phyloP scores from a whole-genome alignment of 2,888 invertebrate species.

The Caenorhabditis zanzibari region DNA sequence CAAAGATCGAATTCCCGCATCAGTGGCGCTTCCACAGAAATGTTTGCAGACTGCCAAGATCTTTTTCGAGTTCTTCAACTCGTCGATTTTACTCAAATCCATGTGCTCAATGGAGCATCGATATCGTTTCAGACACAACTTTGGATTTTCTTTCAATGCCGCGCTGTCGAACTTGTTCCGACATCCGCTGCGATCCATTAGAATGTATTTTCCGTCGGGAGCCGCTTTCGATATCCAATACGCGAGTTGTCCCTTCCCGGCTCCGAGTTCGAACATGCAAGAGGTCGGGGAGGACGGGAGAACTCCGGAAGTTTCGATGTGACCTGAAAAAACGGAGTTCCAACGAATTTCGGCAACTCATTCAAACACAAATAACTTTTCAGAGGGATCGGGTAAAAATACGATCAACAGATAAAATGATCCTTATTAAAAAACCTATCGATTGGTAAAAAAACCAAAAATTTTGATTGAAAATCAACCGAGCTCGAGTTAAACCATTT shows the following conservation, averaged over 20 bases:
- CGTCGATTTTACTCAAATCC: conserved; percentile 74
- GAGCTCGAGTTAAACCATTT: too few relatives aligned
- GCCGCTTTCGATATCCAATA: conserved; percentile 78
- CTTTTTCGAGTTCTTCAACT: conserved; percentile 57
- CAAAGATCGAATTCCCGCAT: conserved; percentile 72
- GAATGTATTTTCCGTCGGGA: conserved; percentile 70
- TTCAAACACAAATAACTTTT: too few relatives aligned
- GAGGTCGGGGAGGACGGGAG: conserved; percentile 42
- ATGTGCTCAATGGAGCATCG: conserved; percentile 81
- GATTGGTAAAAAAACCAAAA: background rate
- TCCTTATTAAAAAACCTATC: too few relatives aligned
- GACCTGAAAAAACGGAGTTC: conserved; percentile 64
- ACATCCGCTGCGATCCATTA: conserved; percentile 78
- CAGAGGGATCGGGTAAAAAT: too few relatives aligned
- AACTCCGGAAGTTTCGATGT: conserved; percentile 59
- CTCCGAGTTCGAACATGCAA: conserved; percentile 78
- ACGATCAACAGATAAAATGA: too few relatives aligned
- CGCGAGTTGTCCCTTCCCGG: conserved; percentile 79
- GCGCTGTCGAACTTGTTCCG: conserved; percentile 78
- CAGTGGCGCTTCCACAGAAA: conserved; percentile 81
- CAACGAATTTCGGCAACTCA: too few relatives aligned
- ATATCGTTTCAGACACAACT: conserved; percentile 68
- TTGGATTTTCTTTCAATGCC: conserved; percentile 71
- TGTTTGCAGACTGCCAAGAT: conserved; percentile 78
- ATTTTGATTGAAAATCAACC: too few relatives aligned